Percentiles rank a stretch among this genome's conserved stretches.
Conservation (phyloP, 2,113 vertebrate species). For the Alosa alosa region DNA sequence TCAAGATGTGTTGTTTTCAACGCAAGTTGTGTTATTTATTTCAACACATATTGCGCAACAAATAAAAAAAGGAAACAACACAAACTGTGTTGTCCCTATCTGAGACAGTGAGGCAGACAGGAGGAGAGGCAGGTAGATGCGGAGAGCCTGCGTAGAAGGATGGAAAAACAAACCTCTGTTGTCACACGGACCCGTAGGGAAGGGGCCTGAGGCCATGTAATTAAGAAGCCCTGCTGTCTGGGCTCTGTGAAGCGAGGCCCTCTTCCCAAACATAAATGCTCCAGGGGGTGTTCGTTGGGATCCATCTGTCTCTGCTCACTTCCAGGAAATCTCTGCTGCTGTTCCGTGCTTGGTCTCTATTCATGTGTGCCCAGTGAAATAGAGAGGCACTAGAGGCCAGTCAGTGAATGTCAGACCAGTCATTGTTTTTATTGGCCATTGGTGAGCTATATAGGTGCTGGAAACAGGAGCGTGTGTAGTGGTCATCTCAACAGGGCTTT, state of each 20-base stretch:
- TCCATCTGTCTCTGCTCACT: conserved; percentile 1
- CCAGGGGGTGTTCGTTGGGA: background rate
- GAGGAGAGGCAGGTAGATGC: background rate
- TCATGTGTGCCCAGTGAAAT: background rate
- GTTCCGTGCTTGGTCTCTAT: background rate
- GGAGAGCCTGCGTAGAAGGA: background rate
- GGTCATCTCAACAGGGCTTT: no score
- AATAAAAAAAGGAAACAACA: no score
- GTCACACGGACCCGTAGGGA: background rate
- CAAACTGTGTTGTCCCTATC: no score
- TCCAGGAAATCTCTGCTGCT: background rate
- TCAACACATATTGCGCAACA: no score
- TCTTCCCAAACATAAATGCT: background rate
- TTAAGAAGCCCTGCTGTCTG: conserved; percentile 1
- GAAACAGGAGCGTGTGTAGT: no score
- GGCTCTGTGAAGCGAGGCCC: background rate
- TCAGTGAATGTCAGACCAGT: no score
- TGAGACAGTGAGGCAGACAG: background rate
- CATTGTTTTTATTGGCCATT: background rate
- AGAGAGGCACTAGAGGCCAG: no score
- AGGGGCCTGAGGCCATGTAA: conserved; percentile 3
- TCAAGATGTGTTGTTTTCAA: no score
- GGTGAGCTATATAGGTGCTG: background rate
- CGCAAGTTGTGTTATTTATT: no score
- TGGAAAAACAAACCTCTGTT: background rate